Percentiles rank a stretch among this genome's conserved stretches.
phyloP scores from a whole-genome alignment of 2,797 vertebrate species.

The Fringilla coelebs region DNA sequence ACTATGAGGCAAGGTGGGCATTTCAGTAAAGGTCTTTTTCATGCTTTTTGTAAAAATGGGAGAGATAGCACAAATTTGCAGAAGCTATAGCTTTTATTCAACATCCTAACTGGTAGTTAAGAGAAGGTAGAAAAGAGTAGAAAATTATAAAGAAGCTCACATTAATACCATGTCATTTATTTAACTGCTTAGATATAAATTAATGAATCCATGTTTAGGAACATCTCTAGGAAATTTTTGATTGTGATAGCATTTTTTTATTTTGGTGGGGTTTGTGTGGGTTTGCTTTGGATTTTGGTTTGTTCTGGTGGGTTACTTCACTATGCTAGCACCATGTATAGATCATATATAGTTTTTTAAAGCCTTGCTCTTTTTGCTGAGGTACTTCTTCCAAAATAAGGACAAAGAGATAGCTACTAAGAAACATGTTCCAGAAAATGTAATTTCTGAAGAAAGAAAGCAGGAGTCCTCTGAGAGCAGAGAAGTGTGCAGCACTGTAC shows the following conservation, averaged over 20 bases:
- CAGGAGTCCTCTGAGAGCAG: not conserved
- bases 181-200: not conserved
- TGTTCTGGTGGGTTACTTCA: not conserved
- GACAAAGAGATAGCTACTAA: not conserved
- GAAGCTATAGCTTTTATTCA: not conserved
- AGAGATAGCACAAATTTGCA: not conserved
- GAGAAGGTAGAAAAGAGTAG: not conserved
- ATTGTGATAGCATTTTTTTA: not conserved
- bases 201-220: not conserved
- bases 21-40: not conserved
- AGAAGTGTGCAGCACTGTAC: fast-evolving
- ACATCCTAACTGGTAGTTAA: not conserved
- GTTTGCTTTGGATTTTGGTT: not conserved
- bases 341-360: not conserved
- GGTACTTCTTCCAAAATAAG: not conserved
- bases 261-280: not conserved
- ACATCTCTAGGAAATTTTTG: not conserved
- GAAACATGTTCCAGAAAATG: not conserved
- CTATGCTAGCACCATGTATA: not conserved
- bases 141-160: not conserved
- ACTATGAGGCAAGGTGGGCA: not conserved
- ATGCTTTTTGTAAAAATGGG: not conserved
- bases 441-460: not conserved
- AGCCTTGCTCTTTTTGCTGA: not conserved
- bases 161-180: not conserved